Percentiles rank a stretch among this genome's conserved stretches.
Conservation (phyloP, 2,797 vertebrate species). For the Syngnathus acus region DNA sequence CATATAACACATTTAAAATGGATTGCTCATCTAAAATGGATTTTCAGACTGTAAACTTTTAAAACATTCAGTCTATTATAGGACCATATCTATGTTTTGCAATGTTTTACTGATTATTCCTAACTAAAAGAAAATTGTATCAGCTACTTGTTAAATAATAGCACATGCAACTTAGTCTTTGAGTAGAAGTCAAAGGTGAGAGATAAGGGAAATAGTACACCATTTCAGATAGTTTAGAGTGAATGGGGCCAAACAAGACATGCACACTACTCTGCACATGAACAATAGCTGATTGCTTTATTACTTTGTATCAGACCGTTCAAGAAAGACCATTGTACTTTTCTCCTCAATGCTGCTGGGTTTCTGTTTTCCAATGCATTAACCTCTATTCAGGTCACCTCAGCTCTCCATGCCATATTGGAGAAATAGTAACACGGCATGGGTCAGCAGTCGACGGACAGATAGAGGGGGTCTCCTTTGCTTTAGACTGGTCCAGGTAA, state of each 20-base stretch:
- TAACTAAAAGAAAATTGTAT: neutral
- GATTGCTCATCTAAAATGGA: too few species aligned
- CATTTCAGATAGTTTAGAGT: neutral
- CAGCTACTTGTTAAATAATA: neutral
- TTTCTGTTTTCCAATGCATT: neutral
- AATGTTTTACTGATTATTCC: neutral
- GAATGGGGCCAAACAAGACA: neutral
- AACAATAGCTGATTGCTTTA: neutral
- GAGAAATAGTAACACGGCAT: constrained; percentile 34
- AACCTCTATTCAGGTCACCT: constrained; percentile 15
- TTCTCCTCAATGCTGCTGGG: neutral
- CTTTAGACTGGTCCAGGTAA: constrained; percentile 46
- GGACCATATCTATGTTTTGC: too few species aligned
- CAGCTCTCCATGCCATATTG: constrained; percentile 15
- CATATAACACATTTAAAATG: too few species aligned
- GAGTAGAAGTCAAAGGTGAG: neutral
- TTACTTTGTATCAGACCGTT: neutral
- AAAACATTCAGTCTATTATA: too few species aligned
- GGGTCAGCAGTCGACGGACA: constrained; percentile 19
- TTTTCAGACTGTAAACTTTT: too few species aligned
- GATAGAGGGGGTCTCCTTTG: constrained; percentile 28
- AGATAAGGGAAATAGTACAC: neutral
- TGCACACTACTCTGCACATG: neutral
- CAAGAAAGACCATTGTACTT: neutral
- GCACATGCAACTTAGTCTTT: neutral